Evolutionary conservation across 2,888 invertebrate species (phyloP), one percentile per base, ranked within the genome.

Genomic region (Macrosoma leucophasiata): DNA sequence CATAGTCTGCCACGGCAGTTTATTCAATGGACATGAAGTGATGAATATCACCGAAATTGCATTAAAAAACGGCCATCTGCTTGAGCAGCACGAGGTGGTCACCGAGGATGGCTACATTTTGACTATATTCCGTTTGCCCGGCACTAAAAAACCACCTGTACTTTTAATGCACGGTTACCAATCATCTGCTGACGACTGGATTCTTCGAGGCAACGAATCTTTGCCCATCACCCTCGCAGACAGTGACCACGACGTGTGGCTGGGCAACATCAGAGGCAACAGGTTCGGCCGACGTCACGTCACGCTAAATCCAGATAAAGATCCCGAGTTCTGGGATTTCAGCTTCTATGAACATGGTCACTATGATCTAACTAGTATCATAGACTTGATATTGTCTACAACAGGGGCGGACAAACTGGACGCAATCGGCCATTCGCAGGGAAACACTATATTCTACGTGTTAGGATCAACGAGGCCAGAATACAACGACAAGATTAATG

Each of bases 401-500:
- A 90, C 90, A 0, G 78, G 84, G 2, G 70, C 82, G 20, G 45
- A 79, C 1, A 72, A 87, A 36, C 43, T 93, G 1, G 86, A 86
- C 48, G 91, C 90, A 57, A 67, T 90, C 4, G 93, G 91, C 1
- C 91, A 92, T 58, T 93, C 91, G 4, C 87, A 86, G 65, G 93
- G 93, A 11, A 87, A 87, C 0, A 88, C 89, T 0, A 54, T 71
- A 21, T 88, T 86, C 48, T 89, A 81, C 42, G 85, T 86, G 0
- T 79, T 88, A 76, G 61, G 72, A 3, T 82, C 88, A 1, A 58
- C 79, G 19, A 64, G 58, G 14, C 87, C 89, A 0, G 84, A 87
- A 34, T 89, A 89, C 50, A 89, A 89, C 52, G 52, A 69, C 1
- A 89, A 88, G 61, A 70, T 91, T 8, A 69, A 67, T 18, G 55